Evolutionary conservation across 2,797 vertebrate genomes (phyloP).

Genomic region (Astyanax mexicanus): DNA sequence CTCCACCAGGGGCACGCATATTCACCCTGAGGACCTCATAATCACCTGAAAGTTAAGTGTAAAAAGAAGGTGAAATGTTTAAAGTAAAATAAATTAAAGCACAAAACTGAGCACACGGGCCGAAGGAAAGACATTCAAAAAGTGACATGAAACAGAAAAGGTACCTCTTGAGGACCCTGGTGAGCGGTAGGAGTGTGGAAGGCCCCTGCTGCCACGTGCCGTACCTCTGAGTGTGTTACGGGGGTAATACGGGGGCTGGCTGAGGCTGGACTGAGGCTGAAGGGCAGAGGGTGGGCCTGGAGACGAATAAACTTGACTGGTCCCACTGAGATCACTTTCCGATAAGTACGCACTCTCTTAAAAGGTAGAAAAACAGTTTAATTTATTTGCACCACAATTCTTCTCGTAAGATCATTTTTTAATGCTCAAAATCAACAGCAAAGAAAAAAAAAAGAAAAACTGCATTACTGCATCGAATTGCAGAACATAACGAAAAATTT

Average conservation of each 20-base stretch:
- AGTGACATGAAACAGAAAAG: background rate
- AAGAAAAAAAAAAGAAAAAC: no score
- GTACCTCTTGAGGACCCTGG: slow-evolving; percentile 87
- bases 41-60: slow-evolving; percentile 59
- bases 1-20: slow-evolving; percentile 78
- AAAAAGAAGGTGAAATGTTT: background rate
- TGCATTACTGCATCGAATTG: no score
- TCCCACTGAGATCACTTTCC: slow-evolving; percentile 81
- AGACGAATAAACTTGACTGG: slow-evolving; percentile 83
- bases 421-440: no score
- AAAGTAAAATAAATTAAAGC: background rate
- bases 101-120: background rate
- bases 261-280: slow-evolving; percentile 75
- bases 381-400: no score
- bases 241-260: slow-evolving; percentile 82
- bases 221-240: slow-evolving; percentile 86
- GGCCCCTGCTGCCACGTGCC: slow-evolving; percentile 81
- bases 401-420: no score
- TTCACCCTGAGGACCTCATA: slow-evolving; percentile 77
- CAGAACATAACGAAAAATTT: no score
- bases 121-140: no score
- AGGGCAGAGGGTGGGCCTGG: slow-evolving; percentile 62
- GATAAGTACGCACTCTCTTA: slow-evolving; percentile 78
- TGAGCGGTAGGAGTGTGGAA: slow-evolving; percentile 80
- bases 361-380: background rate